phyloP scores from a whole-genome alignment of 53 echinoderm and acorn worm genomes.

The Paracentrotus lividus region DNA sequence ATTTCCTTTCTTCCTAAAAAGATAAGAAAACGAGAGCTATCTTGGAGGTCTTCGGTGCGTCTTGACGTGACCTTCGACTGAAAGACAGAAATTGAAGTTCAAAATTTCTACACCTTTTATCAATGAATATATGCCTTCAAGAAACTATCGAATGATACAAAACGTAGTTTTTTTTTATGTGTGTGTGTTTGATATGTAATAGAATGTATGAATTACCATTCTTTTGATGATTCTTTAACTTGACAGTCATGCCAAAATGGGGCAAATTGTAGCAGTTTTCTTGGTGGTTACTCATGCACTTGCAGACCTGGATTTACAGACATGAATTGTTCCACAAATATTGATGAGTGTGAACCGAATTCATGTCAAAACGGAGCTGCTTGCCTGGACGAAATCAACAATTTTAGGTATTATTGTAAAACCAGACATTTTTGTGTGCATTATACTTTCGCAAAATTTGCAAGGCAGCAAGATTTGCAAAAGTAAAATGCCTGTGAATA shows the following conservation, averaged over 20 bases:
- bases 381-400: slow-evolving; percentile 64
- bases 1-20: neutral
- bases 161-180: too few relatives aligned
- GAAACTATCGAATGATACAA: too few relatives aligned
- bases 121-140: too few relatives aligned
- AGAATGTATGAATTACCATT: neutral
- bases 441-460: too few relatives aligned
- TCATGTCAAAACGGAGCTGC: slow-evolving; percentile 65
- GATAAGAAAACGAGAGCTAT: too few relatives aligned
- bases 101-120: too few relatives aligned
- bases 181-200: neutral
- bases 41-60: too few relatives aligned
- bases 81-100: too few relatives aligned
- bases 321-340: slow-evolving; percentile 68
- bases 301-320: slow-evolving; percentile 75
- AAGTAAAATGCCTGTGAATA: too few relatives aligned
- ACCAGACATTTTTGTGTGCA: too few relatives aligned
- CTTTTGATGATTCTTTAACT: neutral
- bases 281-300: slow-evolving; percentile 69
- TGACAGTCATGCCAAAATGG: slow-evolving; percentile 76
- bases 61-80: too few relatives aligned
- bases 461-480: too few relatives aligned
- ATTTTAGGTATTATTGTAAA: slow-evolving; percentile 62
- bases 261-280: slow-evolving; percentile 65
- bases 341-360: slow-evolving; percentile 71